A percentile compares a stretch with the other conserved stretches of the same genome.
These are phyloP conservation scores for Corythoichthys haematopterus DNA, from an alignment of 2,113 vertebrate genomes.

Conservation along the genomic window DNA sequence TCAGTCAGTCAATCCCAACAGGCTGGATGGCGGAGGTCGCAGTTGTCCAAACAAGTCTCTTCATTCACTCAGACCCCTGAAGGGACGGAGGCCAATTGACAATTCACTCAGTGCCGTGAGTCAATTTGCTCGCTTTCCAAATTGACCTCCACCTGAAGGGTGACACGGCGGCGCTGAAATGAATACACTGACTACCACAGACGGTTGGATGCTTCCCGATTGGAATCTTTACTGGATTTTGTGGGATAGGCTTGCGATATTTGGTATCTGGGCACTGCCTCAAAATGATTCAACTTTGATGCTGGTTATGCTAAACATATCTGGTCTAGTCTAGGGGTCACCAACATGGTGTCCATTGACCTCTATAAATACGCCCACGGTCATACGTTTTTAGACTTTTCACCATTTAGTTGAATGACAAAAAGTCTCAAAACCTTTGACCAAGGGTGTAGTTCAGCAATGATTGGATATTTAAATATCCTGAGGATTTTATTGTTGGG, in stretches of 20 bases:
- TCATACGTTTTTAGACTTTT: too few relatives aligned
- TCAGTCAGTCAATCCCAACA: constrained; percentile 24
- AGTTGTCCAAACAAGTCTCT: constrained; percentile 65
- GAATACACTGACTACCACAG: constrained; percentile 6
- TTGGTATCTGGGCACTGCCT: background rate
- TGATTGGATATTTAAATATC: too few relatives aligned
- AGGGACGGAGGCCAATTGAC: constrained; percentile 57
- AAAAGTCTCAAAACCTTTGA: too few relatives aligned
- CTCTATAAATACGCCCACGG: too few relatives aligned
- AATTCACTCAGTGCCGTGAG: constrained; percentile 60
- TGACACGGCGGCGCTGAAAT: constrained; percentile 40
- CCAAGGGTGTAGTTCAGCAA: too few relatives aligned
- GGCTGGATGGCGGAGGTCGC: constrained; percentile 41
- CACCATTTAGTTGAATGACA: too few relatives aligned
- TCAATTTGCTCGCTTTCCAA: constrained; percentile 66
- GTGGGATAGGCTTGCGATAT: background rate
- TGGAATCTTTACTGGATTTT: background rate
- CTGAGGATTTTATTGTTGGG: too few relatives aligned
- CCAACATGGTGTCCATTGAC: background rate
- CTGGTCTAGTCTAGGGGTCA: background rate
- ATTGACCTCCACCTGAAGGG: constrained; percentile 51
- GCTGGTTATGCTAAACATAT: background rate
- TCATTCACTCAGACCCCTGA: constrained; percentile 60
- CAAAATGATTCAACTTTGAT: background rate
- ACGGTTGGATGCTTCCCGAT: background rate